These are phyloP conservation scores for Channallabes apus DNA, from an alignment of 2,797 vertebrate species.

Conservation along the genomic window DNA sequence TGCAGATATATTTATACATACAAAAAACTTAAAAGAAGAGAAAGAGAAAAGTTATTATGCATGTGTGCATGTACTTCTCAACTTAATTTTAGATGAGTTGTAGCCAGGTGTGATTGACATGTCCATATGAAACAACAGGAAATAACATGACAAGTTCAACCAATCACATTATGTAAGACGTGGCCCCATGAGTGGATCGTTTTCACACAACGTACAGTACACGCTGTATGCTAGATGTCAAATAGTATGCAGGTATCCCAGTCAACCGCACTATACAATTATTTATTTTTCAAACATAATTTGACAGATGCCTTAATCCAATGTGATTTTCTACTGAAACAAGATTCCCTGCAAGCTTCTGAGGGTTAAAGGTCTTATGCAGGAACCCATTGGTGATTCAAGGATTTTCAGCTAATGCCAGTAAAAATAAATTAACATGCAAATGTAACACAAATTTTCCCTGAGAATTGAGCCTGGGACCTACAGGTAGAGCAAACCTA, in stretches of 20 bases:
- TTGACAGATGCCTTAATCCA: neutral
- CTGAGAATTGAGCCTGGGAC: neutral
- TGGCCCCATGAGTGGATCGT: neutral
- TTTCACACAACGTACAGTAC: neutral
- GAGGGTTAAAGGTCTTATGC: neutral
- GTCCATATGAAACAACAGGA: neutral
- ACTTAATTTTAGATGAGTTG: neutral
- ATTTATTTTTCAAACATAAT: neutral
- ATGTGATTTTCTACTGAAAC: neutral
- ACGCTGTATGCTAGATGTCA: neutral
- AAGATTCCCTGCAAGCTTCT: neutral
- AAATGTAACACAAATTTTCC: neutral
- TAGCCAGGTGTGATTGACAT: neutral
- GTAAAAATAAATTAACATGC: neutral
- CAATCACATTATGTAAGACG: neutral
- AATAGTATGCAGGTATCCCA: neutral
- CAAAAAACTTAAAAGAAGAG: neutral
- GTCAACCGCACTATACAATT: neutral
- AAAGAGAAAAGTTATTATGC: neutral
- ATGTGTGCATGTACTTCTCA: neutral
- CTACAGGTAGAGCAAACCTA: neutral
- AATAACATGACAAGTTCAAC: conserved; percentile 2
- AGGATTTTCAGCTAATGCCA: neutral
- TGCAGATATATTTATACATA: too few species aligned
- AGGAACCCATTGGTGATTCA: neutral